A percentile compares a stretch with the other conserved stretches of the same genome.
Conservation (phyloP, 1,140 invertebrate genomes). For the Brachionus rubens region DNA sequence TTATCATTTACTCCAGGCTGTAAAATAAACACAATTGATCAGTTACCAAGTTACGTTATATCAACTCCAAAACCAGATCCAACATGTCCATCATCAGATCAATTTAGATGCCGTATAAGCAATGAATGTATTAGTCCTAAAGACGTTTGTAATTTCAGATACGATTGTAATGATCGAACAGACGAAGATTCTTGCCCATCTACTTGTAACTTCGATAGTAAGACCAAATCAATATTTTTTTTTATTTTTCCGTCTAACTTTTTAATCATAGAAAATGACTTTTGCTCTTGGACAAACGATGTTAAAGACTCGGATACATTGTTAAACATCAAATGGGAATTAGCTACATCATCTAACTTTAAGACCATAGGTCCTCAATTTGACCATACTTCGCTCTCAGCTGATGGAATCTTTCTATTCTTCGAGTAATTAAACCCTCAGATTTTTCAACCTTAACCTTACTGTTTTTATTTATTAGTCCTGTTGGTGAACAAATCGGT, state of each 20-base stretch:
- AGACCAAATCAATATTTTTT: too few species aligned
- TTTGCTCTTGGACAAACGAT: background rate
- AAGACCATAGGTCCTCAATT: background rate
- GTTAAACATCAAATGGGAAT: background rate
- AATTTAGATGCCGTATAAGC: slow-evolving; percentile 12
- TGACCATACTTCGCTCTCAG: background rate
- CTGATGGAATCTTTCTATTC: background rate
- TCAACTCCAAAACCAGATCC: slow-evolving; percentile 10
- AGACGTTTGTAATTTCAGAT: slow-evolving; percentile 54
- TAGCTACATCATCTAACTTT: background rate
- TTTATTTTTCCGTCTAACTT: too few species aligned
- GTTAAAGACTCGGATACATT: background rate
- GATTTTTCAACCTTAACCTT: background rate
- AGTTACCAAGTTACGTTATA: background rate
- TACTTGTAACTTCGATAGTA: slow-evolving; percentile 42
- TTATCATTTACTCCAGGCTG: slow-evolving; percentile 53
- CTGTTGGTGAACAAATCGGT: background rate
- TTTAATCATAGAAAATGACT: background rate
- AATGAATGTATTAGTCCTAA: slow-evolving; percentile 48
- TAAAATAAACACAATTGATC: background rate
- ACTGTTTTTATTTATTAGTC: background rate
- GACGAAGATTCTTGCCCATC: slow-evolving; percentile 54
- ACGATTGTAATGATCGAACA: slow-evolving; percentile 53
- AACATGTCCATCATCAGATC: slow-evolving; percentile 4
- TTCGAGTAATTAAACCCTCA: background rate